A percentile compares a stretch with the other conserved stretches of the same genome.
phyloP scores from a whole-genome alignment of 1,140 invertebrate species.

The Cydia fagiglandana region DNA sequence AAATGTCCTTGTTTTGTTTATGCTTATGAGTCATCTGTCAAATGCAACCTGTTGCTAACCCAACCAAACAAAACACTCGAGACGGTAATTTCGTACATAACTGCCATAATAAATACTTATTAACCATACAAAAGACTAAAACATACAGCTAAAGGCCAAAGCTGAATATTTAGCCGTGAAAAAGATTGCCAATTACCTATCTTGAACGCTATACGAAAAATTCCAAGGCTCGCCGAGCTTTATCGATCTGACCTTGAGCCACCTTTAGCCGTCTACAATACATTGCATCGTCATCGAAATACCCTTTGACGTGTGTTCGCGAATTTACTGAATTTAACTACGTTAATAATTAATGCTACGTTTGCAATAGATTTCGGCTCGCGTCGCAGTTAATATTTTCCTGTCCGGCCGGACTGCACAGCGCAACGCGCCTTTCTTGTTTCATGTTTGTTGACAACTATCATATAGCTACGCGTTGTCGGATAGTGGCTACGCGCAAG shows the following conservation, averaged over 20 bases:
- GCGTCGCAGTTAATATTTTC: slow-evolving; percentile 33
- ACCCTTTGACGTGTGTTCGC: not conserved
- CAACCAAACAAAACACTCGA: not conserved
- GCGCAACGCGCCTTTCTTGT: slow-evolving; percentile 53
- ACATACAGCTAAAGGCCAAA: not conserved
- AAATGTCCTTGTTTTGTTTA: slow-evolving; percentile 5
- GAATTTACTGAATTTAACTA: not conserved
- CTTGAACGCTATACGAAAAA: not conserved
- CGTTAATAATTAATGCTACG: not conserved
- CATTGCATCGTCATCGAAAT: slow-evolving; percentile 26
- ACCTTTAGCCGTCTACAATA: slow-evolving; percentile 16
- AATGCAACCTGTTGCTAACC: slow-evolving; percentile 27
- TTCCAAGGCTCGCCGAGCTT: slow-evolving; percentile 17
- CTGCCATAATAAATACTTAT: not conserved
- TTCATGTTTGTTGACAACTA: slow-evolving; percentile 75
- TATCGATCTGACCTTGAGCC: slow-evolving; percentile 31
- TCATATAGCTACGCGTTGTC: slow-evolving; percentile 62
- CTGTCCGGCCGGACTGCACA: slow-evolving; percentile 45
- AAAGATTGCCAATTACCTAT: not conserved
- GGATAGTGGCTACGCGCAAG: slow-evolving; percentile 61
- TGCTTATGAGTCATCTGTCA: slow-evolving; percentile 17
- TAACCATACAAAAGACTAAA: not conserved
- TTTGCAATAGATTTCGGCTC: slow-evolving; percentile 15
- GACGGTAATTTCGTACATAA: not conserved
- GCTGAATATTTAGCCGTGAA: not conserved